Evolutionary conservation across 1,140 invertebrate genomes (phyloP).

Genomic region (Cotesia typhae): DNA sequence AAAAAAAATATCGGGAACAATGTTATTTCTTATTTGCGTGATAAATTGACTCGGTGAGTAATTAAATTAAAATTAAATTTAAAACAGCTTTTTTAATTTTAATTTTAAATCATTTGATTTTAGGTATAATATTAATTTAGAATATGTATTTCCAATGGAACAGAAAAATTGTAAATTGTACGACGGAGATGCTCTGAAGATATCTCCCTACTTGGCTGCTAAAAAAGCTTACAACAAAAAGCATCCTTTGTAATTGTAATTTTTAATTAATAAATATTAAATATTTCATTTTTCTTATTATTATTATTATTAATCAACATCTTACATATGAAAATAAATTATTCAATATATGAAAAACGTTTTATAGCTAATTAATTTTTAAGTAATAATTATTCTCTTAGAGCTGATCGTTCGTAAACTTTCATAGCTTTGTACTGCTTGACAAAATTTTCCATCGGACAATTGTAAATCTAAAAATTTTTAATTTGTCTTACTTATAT

Average conservation of each 20-base stretch:
- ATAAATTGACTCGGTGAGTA: conserved; percentile 69
- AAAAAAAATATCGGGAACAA: conserved; percentile 69
- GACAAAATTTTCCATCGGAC: too few species aligned
- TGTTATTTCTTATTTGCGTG: conserved; percentile 69
- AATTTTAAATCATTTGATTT: conserved; percentile 21
- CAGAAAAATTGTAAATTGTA: conserved; percentile 71
- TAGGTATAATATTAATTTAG: conserved; percentile 81
- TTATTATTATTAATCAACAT: too few species aligned
- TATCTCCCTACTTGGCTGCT: not conserved
- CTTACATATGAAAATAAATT: too few species aligned
- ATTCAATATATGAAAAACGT: too few species aligned
- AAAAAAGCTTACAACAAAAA: conserved; percentile 1
- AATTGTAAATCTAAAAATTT: too few species aligned
- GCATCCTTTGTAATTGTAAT: conserved; percentile 8
- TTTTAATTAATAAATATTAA: not conserved
- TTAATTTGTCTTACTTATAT: too few species aligned
- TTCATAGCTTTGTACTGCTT: too few species aligned
- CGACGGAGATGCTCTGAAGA: not conserved
- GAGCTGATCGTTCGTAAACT: too few species aligned
- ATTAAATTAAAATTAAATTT: not conserved
- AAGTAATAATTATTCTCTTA: too few species aligned
- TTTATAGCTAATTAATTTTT: too few species aligned
- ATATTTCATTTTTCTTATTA: too few species aligned
- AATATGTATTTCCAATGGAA: conserved; percentile 82
- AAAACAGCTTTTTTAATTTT: conserved; percentile 10